Percentiles rank a stretch among this genome's conserved stretches.
Conservation (phyloP, 2,113 vertebrate genomes). For the Ciconia maguari region DNA sequence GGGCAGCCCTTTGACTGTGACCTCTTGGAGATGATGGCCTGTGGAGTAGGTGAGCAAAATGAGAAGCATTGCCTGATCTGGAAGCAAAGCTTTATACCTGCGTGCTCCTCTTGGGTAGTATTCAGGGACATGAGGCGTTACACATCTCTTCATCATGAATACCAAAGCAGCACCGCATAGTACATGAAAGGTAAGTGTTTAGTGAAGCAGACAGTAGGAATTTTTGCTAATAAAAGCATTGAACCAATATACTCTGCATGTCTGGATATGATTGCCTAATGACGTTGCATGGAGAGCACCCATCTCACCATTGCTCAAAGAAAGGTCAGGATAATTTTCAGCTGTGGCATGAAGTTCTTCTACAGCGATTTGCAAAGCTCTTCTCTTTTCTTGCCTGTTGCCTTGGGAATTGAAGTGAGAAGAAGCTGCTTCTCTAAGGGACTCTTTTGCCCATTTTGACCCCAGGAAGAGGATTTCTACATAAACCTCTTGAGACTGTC, state of each 20-base stretch:
- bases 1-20: neutral
- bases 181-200: neutral
- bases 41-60: neutral
- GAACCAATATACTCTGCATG: neutral
- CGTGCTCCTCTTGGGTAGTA: neutral
- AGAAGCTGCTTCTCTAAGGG: neutral
- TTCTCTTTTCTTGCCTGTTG: neutral
- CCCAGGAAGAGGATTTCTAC: neutral
- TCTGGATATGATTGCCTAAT: neutral
- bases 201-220: neutral
- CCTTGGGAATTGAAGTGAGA: neutral
- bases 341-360: neutral
- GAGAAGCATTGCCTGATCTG: neutral
- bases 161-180: neutral
- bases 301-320: neutral
- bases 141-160: neutral
- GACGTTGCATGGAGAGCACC: neutral
- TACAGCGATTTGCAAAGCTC: neutral
- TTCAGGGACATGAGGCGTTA: neutral
- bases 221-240: constrained; percentile 24
- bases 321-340: constrained; percentile 18
- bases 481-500: neutral
- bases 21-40: neutral
- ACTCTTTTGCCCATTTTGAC: neutral
- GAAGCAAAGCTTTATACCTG: neutral